Base-by-base conservation (phyloP, 2,888 invertebrate genomes). In the Boloria selene region DNA sequence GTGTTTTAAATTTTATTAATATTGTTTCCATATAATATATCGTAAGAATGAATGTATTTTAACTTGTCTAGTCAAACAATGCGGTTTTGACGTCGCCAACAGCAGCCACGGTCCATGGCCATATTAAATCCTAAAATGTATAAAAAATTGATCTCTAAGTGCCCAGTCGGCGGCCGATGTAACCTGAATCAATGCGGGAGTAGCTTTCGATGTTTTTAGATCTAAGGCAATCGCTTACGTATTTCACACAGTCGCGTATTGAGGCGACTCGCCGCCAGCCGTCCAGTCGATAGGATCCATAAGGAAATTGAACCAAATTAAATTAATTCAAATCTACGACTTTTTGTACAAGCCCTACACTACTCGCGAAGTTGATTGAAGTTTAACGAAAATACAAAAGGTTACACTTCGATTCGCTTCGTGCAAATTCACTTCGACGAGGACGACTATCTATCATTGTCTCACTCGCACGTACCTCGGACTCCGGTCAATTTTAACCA, bases 211-310 rank as follows among this genome's bases (percentile, higher is more conserved):
- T 87, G 83, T 85, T 75, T 72, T 64, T 82, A 77, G 75, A 75
- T 78, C 68, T 81, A 73, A 78, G 74, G 55, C 68, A 63, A 72
- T 74, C 69, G 83, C 81, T 81, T 83, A 68, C 75, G 70, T 76
- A 73, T 71, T 71, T 70, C 68, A 75, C 45, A 69, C 80, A 22
- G 22, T 84, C 79, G 75, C 77, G 64, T 64, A 79, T 75, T 78
- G 76, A 79, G 74, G 73, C 81, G 79, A 78, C 79, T 72, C 73
- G 74, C 73, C 61, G 69, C 71, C 67, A 74, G 74, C 82, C 89
- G 88, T 86, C 87, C 88, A 80, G 79, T 79, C 77, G 79, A 81
- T 82, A 79, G 77, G 78, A 77, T 74, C 69, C 73, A 74, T 66
- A 61, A 67, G 47, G 61, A 68, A 71, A 70, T 38, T 7, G 10